phyloP scores from a whole-genome alignment of 2,888 invertebrate genomes.

The Diloba caeruleocephala region DNA sequence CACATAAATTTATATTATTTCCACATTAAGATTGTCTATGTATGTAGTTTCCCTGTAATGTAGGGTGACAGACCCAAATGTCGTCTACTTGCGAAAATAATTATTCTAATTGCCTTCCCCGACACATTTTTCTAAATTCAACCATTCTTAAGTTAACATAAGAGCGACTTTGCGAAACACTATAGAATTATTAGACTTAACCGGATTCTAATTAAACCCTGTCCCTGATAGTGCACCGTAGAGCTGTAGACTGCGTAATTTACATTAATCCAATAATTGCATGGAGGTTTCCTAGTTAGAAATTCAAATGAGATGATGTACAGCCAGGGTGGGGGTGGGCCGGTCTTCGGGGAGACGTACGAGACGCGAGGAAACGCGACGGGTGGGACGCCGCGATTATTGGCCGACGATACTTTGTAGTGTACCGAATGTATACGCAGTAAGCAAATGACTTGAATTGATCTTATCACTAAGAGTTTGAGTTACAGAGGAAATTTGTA shows the following conservation, averaged over 20 bases:
- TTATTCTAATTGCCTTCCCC: slow-evolving; percentile 49
- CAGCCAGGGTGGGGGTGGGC: slow-evolving; percentile 78
- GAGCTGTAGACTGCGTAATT: slow-evolving; percentile 94
- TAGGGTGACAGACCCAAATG: slow-evolving; percentile 47
- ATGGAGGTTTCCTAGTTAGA: slow-evolving; percentile 97
- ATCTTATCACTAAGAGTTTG: neutral
- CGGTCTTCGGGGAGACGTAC: slow-evolving; percentile 75
- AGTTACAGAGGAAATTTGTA: neutral
- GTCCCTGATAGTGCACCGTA: slow-evolving; percentile 88
- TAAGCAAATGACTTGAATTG: neutral
- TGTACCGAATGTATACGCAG: slow-evolving; percentile 34
- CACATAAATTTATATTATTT: slow-evolving; percentile 42
- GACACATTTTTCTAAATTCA: slow-evolving; percentile 47
- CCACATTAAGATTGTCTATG: slow-evolving; percentile 39
- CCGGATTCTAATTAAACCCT: slow-evolving; percentile 88
- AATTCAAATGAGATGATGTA: slow-evolving; percentile 96
- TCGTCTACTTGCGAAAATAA: slow-evolving; percentile 53
- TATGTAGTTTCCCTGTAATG: slow-evolving; percentile 37
- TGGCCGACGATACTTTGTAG: slow-evolving; percentile 45
- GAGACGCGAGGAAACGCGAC: slow-evolving; percentile 74
- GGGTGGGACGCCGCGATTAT: slow-evolving; percentile 69
- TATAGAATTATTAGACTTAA: slow-evolving; percentile 85
- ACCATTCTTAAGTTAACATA: slow-evolving; percentile 62
- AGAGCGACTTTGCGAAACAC: slow-evolving; percentile 70
- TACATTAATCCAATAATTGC: slow-evolving; percentile 98